These are phyloP conservation scores for Plagodis pulveraria DNA, from an alignment of 2,888 invertebrate genomes.

Conservation along the genomic window DNA sequence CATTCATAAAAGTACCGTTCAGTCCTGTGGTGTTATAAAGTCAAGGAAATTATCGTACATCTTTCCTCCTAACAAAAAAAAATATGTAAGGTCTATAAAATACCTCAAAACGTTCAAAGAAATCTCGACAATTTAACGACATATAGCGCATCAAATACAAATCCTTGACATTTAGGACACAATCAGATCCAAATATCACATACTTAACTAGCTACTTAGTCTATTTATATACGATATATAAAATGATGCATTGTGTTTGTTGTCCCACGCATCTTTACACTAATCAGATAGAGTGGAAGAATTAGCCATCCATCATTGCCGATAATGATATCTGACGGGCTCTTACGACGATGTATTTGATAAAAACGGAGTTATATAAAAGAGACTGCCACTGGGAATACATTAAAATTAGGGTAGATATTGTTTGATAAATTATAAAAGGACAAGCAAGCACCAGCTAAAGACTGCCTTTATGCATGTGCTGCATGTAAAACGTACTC, in stretches of 20 bases:
- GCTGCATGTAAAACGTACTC: too few species aligned
- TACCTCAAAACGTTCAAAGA: too few species aligned
- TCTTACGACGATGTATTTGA: conserved; percentile 63
- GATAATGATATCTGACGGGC: conserved; percentile 79
- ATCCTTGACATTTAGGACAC: background rate
- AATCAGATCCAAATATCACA: background rate
- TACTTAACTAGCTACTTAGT: too few species aligned
- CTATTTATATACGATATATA: conserved; percentile 35
- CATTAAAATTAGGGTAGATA: background rate
- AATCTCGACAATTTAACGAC: too few species aligned
- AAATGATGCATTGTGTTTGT: conserved; percentile 74
- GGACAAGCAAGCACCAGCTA: too few species aligned
- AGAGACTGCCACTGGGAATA: conserved; percentile 14
- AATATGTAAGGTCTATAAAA: too few species aligned
- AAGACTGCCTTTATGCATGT: too few species aligned
- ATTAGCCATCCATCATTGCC: conserved; percentile 75
- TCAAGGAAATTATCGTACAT: too few species aligned
- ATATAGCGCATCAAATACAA: background rate
- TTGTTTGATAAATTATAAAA: too few species aligned
- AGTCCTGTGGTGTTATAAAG: too few species aligned
- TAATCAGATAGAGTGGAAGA: conserved; percentile 66
- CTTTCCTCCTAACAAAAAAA: too few species aligned
- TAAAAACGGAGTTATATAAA: conserved; percentile 53
- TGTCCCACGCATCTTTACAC: conserved; percentile 81
- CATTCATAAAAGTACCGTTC: too few species aligned